Evolutionary conservation across 2,888 invertebrate species (phyloP), one percentile per base, ranked within the genome.

Genomic region (Stenolophus ochropezus): DNA sequence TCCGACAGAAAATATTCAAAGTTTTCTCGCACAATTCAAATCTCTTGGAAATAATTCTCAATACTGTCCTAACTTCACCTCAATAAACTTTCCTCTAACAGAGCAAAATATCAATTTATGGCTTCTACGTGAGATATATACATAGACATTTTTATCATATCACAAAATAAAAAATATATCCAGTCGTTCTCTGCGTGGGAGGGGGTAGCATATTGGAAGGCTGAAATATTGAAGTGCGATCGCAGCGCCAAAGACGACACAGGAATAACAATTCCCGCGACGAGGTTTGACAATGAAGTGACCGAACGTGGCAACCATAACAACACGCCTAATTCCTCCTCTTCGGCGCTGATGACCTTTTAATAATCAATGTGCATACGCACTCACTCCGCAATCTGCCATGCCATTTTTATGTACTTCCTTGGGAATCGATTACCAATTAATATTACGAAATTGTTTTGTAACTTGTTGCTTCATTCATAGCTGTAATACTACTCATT

Each of bases 61-160:
- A 69, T 69, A 69, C 65, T n/a, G 27, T 18, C 33, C 65, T 33
- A 33, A 20, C 20, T 8, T 33, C 65, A 27, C 14, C 33, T 69
- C 65, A 69, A 27, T 42, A 42, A 69, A 69, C 65, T 69, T 69
- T 61, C 33, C 33, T 21, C 73, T 73, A 75, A 53, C 53, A 73
- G 47, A 80, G 73, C 53, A 42, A 80, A 49, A 80, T 80, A 73
- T 80, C 80, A 80, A 80, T 80, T 80, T 80, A 80, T 80, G 56
- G 73, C 65, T 21, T 11, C 33, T 80, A 80, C 80, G 80, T 80
- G 80, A 80, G 80, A 73, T 80, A 80, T 80, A 80, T 80, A 80
- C 80, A 80, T 80, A 73, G 73, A 80, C 73, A 80, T 80, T 80
- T 80, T 80, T 80, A 80, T 80, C 73, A 80, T 80, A 80, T 80